Evolutionary conservation across 2,888 invertebrate species (phyloP).

Genomic region (Miltochrista miniata): DNA sequence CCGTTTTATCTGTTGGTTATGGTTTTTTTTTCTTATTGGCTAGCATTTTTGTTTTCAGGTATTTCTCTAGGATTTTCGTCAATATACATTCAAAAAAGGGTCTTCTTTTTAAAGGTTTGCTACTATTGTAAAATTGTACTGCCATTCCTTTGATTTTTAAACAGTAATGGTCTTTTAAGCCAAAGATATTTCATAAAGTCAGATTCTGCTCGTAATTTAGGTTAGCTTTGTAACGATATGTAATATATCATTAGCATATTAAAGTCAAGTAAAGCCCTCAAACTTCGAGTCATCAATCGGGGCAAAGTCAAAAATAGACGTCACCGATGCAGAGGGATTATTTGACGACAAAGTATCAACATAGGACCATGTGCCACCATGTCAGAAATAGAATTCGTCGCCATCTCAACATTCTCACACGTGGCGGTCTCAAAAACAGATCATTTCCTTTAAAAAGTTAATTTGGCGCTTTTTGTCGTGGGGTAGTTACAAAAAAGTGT

Average conservation of each 20-base stretch:
- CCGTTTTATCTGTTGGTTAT: constrained; percentile 60
- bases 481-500: constrained; percentile 65
- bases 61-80: constrained; percentile 57
- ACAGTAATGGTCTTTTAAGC: too few relatives aligned
- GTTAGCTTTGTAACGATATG: constrained; percentile 55
- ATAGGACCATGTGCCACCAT: constrained; percentile 68
- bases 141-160: too few relatives aligned
- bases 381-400: constrained; percentile 69
- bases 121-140: neutral
- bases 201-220: constrained; percentile 50
- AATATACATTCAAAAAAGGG: constrained; percentile 54
- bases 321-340: constrained; percentile 74
- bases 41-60: constrained; percentile 49
- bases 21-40: constrained; percentile 47
- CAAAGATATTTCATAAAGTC: constrained; percentile 15
- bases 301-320: constrained; percentile 67
- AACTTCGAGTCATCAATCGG: constrained; percentile 69
- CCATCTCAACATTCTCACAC: constrained; percentile 69
- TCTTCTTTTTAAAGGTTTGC: constrained; percentile 52
- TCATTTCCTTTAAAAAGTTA: constrained; percentile 83
- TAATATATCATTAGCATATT: constrained; percentile 70
- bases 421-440: constrained; percentile 79
- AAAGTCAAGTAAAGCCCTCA: constrained; percentile 68
- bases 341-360: constrained; percentile 79
- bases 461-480: constrained; percentile 76